Base-by-base conservation (phyloP, 1,140 invertebrate species). In the Coptotermes formosanus region DNA sequence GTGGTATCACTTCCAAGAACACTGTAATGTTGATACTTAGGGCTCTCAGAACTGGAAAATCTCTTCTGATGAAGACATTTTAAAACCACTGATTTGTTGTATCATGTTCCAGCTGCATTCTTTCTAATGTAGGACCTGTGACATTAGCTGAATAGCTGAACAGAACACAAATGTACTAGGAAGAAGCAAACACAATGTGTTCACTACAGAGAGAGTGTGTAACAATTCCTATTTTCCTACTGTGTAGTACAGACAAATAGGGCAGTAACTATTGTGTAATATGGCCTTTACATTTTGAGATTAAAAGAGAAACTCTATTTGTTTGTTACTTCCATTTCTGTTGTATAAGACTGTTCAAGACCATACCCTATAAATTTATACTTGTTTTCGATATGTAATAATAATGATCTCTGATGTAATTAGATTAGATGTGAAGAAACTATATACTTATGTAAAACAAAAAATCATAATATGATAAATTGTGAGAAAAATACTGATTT, bases 261-360 rank as follows among this genome's bases (percentile, higher is more conserved):
- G 64, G n/a, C 64, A 30, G 64, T 75, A 30, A 25, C 25, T 30
- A 30, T 75, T n/a, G 64, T 75, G n/a, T 75, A 75, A 30, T 30
- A 75, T 75, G 64, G 64, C 64, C n/a, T 75, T 75, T 75, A 75
- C 64, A 75, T 75, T n/a, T 75, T n/a, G 64, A 75, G 64, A 75
- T 75, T 75, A 75, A n/a, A 75, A 30, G 30, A 75, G 64, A 7
- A 75, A 75, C 9, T 75, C 1, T 75, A 30, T 75, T 59, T 59
- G 55, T 59, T 75, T 1, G 64, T 7, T n/a, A 75, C 19, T 16
- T 64, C 25, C 59, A 64, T 7, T 64, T 64, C 59, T 64, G 59
- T 64, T 64, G 19, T 64, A 23, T 64, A 64, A 64, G 59, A 64
- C 59, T 64, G 59, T 64, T 64, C 19, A n/a, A 21, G 59, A 64